Base-by-base conservation (phyloP, 2,113 vertebrate species). In the Cephalophus harveyi region DNA sequence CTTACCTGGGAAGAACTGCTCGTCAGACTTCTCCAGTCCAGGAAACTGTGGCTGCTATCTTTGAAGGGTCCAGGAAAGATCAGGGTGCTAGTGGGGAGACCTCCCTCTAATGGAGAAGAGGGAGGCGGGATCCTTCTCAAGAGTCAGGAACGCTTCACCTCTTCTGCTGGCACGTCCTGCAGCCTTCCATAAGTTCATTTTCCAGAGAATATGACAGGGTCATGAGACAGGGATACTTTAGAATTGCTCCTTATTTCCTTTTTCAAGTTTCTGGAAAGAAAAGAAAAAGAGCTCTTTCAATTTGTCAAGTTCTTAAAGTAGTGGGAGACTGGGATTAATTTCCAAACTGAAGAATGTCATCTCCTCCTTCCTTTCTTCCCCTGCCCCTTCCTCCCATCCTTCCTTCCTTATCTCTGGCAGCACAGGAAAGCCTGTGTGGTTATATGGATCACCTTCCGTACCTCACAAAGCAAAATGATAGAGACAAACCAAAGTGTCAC, bases 1-100 rank as follows among this genome's bases (percentile, higher is more conserved):
- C 95, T 97, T 98, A 98, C 98, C 96, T 89, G 21, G 43, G 48
- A 52, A 79, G 84, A 89, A 64, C 36, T 71, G 57, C 52, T 50
- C 3, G 55, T 97, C 86, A 85, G 89, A 60, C 40, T 81, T 43
- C 62, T 95, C 83, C 60, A 83, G 90, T 59, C 43, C 19, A 52
- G 67, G 87, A 91, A 85, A n/a, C 59, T 5, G 30, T 57, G 79
- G 25, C 43, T 19, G 28, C 25, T 6, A 50, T 60, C 83, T 46
- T 10, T 7, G 59, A 91, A 30, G 0, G 19, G 30, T 93, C 79
- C 76, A 19, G 19, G 46, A 0, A 50, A 57, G 30, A 91, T 54
- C 33, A 10, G 57, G 23, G 36, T 21, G 79, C n/a, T 54, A 79
- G 33, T 7, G 0, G 1, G 0, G 1, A 60, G 46, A 11, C 2